Evolutionary conservation across 2,797 vertebrate genomes (phyloP).

Genomic region (Uromys caudimaculatus): DNA sequence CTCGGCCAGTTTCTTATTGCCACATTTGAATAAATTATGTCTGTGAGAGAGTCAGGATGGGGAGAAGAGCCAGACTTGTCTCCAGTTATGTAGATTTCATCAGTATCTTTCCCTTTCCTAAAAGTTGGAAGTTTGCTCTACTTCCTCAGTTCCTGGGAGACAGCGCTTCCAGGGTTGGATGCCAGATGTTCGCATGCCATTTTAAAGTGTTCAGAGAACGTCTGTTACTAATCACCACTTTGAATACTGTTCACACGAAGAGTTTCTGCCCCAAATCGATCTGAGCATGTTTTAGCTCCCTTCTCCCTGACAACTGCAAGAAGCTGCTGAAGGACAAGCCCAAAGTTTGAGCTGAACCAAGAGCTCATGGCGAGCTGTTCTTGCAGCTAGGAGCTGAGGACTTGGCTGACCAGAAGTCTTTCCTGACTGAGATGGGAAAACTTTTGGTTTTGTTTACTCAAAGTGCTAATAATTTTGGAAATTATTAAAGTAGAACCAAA

Average conservation of each 20-base stretch:
- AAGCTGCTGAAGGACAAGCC: neutral
- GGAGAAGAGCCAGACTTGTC: neutral
- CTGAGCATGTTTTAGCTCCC: neutral
- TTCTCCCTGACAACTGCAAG: neutral
- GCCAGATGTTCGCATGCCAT: constrained; percentile 32
- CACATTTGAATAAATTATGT: neutral
- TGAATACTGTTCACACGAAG: neutral
- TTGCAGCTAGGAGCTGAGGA: neutral
- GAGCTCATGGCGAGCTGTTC: neutral
- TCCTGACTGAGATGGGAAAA: constrained; percentile 56
- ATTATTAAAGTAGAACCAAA: constrained; percentile 70
- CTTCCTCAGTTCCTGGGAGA: constrained; percentile 1
- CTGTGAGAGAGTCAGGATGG: neutral
- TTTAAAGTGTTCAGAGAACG: neutral
- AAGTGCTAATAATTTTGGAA: constrained; percentile 70
- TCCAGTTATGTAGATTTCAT: neutral
- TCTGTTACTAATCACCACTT: neutral
- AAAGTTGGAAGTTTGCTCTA: neutral
- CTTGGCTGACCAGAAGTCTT: constrained; percentile 58
- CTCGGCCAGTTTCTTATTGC: neutral
- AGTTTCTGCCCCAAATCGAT: neutral
- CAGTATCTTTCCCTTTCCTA: neutral
- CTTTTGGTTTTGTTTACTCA: constrained; percentile 61
- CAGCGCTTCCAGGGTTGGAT: neutral
- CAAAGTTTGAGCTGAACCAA: neutral